Evolutionary conservation across 2,888 invertebrate species (phyloP).

Genomic region (Odontomyia ornata): DNA sequence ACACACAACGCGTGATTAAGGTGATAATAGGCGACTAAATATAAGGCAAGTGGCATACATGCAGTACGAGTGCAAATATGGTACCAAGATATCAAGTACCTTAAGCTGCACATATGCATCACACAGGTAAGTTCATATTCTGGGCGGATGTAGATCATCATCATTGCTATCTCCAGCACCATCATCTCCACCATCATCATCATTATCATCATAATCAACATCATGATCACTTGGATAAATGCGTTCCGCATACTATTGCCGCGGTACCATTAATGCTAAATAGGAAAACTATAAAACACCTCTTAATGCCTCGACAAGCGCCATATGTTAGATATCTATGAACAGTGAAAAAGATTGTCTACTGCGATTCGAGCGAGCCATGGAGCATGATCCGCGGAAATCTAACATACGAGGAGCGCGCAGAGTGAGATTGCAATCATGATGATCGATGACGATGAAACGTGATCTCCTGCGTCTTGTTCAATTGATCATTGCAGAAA

Average conservation of each 20-base stretch:
- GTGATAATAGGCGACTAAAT: constrained; percentile 34
- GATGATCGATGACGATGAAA: constrained; percentile 33
- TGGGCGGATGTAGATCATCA: too few relatives aligned
- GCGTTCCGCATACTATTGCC: constrained; percentile 6
- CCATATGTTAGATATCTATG: constrained; percentile 17
- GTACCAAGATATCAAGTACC: not conserved
- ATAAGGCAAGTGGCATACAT: not conserved
- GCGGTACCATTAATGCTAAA: constrained; percentile 20
- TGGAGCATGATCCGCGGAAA: not conserved
- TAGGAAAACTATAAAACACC: not conserved
- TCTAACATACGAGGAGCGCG: not conserved
- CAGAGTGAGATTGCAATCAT: constrained; percentile 14
- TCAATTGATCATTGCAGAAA: constrained; percentile 29
- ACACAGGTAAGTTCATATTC: too few relatives aligned
- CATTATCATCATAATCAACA: not conserved
- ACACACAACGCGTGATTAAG: constrained; percentile 16
- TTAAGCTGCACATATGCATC: too few relatives aligned
- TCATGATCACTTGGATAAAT: constrained; percentile 6
- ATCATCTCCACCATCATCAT: not conserved
- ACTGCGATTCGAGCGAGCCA: too few relatives aligned
- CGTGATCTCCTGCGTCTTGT: constrained; percentile 21
- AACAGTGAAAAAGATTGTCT: not conserved
- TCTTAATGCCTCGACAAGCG: not conserved
- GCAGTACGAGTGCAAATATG: not conserved
- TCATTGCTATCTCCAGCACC: not conserved